Evolutionary conservation across 2,888 invertebrate species (phyloP).

Genomic region (Drosophila atroscutellata): DNA sequence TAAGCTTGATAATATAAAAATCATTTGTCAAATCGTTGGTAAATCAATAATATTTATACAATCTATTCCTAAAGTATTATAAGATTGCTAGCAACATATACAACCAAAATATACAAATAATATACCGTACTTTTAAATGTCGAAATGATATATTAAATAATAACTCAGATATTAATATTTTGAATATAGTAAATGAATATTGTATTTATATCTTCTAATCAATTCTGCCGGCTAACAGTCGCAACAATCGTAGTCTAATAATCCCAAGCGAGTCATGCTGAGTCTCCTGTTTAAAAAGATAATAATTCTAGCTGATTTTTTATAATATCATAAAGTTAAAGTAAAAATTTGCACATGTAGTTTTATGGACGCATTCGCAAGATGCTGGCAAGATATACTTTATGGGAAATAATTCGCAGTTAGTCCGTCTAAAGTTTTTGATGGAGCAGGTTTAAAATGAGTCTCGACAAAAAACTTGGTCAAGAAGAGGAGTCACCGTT

Average conservation of each 20-base stretch:
- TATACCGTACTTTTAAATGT: too few species aligned
- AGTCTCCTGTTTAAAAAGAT: conserved; percentile 1
- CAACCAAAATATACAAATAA: too few species aligned
- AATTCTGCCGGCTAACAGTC: background rate
- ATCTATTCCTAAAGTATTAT: background rate
- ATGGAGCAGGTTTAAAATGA: conserved; percentile 24
- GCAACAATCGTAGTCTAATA: background rate
- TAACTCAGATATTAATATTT: background rate
- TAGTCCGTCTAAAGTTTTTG: conserved; percentile 25
- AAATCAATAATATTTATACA: background rate
- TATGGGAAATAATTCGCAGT: background rate
- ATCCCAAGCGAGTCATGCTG: conserved; percentile 10
- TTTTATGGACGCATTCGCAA: conserved; percentile 10
- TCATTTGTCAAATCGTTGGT: background rate
- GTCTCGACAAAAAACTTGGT: conserved; percentile 23
- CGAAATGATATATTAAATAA: background rate
- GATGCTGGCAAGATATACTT: conserved; percentile 5
- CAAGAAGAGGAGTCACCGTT: conserved; percentile 38
- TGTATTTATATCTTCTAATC: background rate
- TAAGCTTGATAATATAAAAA: background rate
- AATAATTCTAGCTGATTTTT: conserved; percentile 13
- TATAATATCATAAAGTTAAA: conserved; percentile 3
- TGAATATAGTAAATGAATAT: background rate
- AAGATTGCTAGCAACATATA: background rate
- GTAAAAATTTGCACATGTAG: background rate